Conservation (phyloP, 1,140 invertebrate species). For the Drosophila suzukii region DNA sequence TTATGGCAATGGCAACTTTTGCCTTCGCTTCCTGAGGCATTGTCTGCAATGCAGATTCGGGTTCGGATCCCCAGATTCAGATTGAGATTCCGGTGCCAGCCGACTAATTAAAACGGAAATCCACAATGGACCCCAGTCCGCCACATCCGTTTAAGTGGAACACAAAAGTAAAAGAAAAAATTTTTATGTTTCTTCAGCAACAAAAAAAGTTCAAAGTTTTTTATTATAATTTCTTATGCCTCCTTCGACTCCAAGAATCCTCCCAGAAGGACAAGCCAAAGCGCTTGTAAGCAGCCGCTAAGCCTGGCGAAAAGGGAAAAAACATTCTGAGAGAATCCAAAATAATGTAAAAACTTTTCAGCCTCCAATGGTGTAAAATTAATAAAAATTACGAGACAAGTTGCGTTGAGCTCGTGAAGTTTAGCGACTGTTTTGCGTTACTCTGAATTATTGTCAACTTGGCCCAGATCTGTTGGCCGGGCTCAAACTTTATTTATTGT, state of each 20-base stretch:
- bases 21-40: conserved; percentile 35
- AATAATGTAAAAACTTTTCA: conserved; percentile 55
- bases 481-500: background rate
- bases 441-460: conserved; percentile 57
- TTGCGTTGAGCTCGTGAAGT: conserved; percentile 54
- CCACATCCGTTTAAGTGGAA: conserved; percentile 71
- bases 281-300: conserved; percentile 73
- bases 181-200: conserved; percentile 52
- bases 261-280: conserved; percentile 63
- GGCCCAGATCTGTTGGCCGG: conserved; percentile 8
- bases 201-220: conserved; percentile 60
- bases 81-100: conserved; percentile 64
- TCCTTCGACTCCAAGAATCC: background rate
- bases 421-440: conserved; percentile 45
- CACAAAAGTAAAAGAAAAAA: conserved; percentile 74
- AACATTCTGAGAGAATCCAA: conserved; percentile 15
- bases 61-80: conserved; percentile 66
- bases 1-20: conserved; percentile 78
- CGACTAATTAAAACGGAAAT: conserved; percentile 83
- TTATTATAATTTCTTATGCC: conserved; percentile 70
- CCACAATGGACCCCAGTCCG: conserved; percentile 65
- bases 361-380: conserved; percentile 71
- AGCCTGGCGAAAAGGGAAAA: conserved; percentile 33
- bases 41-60: conserved; percentile 64
- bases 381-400: conserved; percentile 76